phyloP scores from a whole-genome alignment of 2,888 invertebrate species.

The Campoletis raptor region DNA sequence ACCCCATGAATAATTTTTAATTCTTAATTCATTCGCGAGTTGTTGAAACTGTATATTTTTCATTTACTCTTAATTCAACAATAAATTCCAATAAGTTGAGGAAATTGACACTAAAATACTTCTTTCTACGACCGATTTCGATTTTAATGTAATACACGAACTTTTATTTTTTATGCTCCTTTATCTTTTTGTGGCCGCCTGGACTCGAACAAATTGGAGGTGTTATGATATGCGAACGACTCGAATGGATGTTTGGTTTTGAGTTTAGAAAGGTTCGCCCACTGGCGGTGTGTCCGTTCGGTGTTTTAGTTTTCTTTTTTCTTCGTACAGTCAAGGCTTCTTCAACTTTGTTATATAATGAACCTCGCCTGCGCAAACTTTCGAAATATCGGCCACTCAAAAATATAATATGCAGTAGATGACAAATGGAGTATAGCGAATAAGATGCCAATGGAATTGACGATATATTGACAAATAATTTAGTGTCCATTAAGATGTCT shows the following conservation, averaged over 20 bases:
- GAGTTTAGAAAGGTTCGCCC: conserved; percentile 4
- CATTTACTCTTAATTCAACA: neutral
- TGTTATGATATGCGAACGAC: neutral
- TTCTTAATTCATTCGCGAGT: neutral
- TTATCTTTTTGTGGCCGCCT: neutral
- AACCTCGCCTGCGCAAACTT: conserved; percentile 8
- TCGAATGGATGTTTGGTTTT: conserved; percentile 1
- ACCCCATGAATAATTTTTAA: neutral
- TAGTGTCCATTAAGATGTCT: neutral
- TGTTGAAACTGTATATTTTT: neutral
- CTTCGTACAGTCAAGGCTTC: neutral
- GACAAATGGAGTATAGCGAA: neutral
- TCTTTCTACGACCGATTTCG: neutral
- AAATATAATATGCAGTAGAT: neutral
- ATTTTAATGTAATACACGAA: neutral
- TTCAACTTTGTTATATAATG: neutral
- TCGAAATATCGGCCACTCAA: neutral
- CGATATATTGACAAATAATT: neutral
- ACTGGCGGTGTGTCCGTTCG: neutral
- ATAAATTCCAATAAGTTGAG: too few relatives aligned
- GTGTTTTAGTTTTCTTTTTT: neutral
- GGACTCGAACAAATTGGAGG: neutral
- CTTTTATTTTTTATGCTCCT: neutral
- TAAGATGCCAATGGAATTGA: neutral
- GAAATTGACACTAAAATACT: too few relatives aligned